phyloP scores from a whole-genome alignment of 1,140 invertebrate species.

The Cydia amplana region DNA sequence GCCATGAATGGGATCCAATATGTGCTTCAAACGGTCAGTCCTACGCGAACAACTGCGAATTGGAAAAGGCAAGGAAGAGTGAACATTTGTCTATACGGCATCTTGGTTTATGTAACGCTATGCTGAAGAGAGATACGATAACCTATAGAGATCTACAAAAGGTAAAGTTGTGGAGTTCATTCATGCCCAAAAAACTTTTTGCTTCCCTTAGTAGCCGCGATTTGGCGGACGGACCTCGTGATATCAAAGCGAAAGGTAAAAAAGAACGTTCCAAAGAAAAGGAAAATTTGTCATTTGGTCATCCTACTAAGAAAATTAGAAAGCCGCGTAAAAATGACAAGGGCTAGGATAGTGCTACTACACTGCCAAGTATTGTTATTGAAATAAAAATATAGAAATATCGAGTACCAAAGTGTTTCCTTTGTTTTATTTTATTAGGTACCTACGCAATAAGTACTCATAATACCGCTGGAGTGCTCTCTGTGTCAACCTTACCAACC shows the following conservation, averaged over 20 bases:
- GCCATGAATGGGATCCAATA: neutral
- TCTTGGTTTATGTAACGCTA: neutral
- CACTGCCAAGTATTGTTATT: too few species aligned
- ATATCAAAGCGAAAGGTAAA: neutral
- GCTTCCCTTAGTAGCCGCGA: neutral
- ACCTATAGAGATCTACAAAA: constrained; percentile 11
- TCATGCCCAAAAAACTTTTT: constrained; percentile 9
- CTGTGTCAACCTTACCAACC: too few species aligned
- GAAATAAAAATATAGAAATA: too few species aligned
- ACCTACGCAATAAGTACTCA: too few species aligned
- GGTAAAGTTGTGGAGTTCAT: neutral
- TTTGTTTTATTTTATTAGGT: too few species aligned
- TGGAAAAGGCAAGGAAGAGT: neutral
- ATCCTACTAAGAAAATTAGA: too few species aligned
- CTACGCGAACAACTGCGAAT: constrained; percentile 18
- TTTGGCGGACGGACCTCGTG: neutral
- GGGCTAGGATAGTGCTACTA: too few species aligned
- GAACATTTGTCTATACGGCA: neutral
- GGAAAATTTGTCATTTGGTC: too few species aligned
- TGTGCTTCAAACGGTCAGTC: neutral
- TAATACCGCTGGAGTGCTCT: too few species aligned
- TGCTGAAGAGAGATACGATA: constrained; percentile 1
- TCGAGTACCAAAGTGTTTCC: too few species aligned
- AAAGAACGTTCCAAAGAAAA: too few species aligned
- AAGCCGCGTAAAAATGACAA: too few species aligned